Base-by-base conservation (phyloP, 2,888 invertebrate species). In the Meta bourneti region DNA sequence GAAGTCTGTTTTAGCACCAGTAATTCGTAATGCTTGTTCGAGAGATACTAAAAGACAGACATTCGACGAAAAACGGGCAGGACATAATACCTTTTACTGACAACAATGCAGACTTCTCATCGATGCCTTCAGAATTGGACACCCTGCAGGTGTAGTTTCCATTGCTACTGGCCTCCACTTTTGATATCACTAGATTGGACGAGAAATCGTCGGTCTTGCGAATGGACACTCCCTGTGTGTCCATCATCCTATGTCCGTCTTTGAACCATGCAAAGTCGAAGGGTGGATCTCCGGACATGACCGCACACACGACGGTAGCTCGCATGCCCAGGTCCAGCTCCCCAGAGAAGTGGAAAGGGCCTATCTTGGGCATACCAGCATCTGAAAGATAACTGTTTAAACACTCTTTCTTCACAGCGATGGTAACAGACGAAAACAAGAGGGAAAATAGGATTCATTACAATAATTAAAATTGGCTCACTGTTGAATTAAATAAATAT, bases 201-300 rank as follows among this genome's bases (percentile, higher is more conserved):
- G 49, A 54, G 7, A 75, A 90, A 1, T 90, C 90, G 9, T 90
- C 90, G 0, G 69, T 80, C n/a, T 51, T 85, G 7, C 69, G 48
- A 9, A 90, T 54, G 6, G 74, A 71, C 11, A 80, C 51, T 0
- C 34, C 54, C 1, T 20, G 13, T 7, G 7, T 70, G 13, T 79
- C 77, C 0, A 0, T n/a, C 0, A 92, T 13, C 0, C 7, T 54
- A 0, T 70, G 71, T 2, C 93, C 93, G 74, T 93, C 92, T 82
- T 93, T 93, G 86, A 51, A 77, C 93, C 93, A 93, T 13, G 51
- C 71, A 81, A 93, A 93, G 13, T 19, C 34, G 11, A 93, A 90
- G 1, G 93, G 93, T n/a, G 86, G 81, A 49, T 84, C 86, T 11
- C 93, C 93, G 11, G 80, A 74, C 8, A 79, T 81, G 1, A 93